These are phyloP conservation scores for Hermaeophaga mercurialis DNA, from an alignment of 2,888 invertebrate genomes.

Conservation along the genomic window DNA sequence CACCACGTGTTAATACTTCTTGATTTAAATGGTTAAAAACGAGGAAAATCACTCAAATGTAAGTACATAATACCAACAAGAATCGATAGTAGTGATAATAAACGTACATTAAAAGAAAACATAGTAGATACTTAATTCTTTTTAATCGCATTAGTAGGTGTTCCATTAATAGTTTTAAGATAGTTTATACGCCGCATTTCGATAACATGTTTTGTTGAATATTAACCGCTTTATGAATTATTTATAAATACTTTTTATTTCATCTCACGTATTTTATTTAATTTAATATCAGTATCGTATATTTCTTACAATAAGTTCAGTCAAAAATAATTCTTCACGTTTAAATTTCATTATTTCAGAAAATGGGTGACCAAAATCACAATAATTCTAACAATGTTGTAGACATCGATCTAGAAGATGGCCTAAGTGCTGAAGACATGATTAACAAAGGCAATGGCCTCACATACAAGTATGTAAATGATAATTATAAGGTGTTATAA, in stretches of 20 bases:
- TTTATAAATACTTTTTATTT: neutral
- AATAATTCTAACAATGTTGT: constrained; percentile 12
- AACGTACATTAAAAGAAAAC: constrained; percentile 18
- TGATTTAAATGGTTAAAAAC: constrained; percentile 26
- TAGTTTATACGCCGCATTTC: no score
- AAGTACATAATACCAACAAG: constrained; percentile 6
- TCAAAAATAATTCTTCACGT: neutral
- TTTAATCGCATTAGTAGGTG: constrained; percentile 20
- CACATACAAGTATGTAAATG: constrained; percentile 46
- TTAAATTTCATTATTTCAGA: constrained; percentile 5
- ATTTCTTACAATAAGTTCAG: neutral
- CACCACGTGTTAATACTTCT: constrained; percentile 27
- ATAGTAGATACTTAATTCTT: constrained; percentile 7
- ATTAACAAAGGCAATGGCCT: constrained; percentile 44
- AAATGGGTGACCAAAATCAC: constrained; percentile 22
- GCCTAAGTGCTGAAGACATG: constrained; percentile 43
- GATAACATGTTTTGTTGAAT: constrained; percentile 7
- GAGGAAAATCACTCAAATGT: constrained; percentile 27
- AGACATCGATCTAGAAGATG: constrained; percentile 41
- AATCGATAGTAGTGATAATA: constrained; percentile 6
- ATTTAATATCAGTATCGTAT: neutral
- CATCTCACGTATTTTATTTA: no score
- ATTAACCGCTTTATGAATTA: constrained; percentile 6
- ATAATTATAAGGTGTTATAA: no score
- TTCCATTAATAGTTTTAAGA: no score